A percentile compares a stretch with the other conserved stretches of the same genome.
These are phyloP conservation scores for Notarius lentiginosus DNA, from an alignment of 2,113 vertebrate species.

Conservation along the genomic window DNA sequence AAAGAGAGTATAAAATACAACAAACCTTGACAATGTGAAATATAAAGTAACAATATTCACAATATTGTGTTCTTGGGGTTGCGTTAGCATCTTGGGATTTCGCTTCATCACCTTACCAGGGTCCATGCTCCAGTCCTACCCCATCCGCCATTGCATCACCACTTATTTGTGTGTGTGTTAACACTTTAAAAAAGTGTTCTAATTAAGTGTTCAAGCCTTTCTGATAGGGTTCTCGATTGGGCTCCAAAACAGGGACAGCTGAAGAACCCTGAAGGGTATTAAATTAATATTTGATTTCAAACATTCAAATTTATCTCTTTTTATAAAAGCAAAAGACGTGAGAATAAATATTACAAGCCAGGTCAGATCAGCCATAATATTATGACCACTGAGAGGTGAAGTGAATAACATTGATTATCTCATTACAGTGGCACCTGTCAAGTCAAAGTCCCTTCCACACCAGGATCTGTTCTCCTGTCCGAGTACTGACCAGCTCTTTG, in stretches of 20 bases:
- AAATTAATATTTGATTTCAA: no score
- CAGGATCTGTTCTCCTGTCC: no score
- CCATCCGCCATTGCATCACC: neutral
- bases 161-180: neutral
- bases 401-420: no score
- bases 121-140: neutral
- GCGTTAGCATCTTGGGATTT: neutral
- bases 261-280: neutral
- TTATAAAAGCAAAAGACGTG: no score
- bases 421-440: no score
- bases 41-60: neutral
- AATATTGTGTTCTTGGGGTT: neutral
- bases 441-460: no score
- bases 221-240: no score
- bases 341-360: no score
- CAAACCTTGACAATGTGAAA: neutral
- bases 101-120: neutral
- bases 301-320: no score
- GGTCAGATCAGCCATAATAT: no score
- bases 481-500: no score
- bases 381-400: no score
- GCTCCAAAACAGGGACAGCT: neutral
- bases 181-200: neutral
- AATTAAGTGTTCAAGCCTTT: neutral
- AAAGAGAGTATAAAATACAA: constrained; percentile 43